Evolutionary conservation across 1,140 invertebrate species (phyloP).

Genomic region (Drosophila navojoa): DNA sequence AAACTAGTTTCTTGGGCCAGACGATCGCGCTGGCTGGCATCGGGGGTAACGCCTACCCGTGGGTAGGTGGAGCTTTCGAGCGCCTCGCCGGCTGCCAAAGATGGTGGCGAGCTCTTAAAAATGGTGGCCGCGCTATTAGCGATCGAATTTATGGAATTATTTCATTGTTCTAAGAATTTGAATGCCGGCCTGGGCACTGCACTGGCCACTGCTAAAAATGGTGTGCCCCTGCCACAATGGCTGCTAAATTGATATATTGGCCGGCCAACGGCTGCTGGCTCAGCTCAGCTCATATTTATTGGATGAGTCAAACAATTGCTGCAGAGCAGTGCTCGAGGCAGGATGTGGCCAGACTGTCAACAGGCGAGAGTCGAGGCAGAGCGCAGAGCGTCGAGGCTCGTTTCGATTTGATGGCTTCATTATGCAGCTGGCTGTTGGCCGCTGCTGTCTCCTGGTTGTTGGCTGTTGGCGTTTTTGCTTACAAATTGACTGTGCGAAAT

Average conservation of each 20-base stretch:
- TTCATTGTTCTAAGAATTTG: constrained; percentile 82
- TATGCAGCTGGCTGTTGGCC: constrained; percentile 56
- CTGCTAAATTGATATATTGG: constrained; percentile 67
- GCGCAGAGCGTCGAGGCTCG: constrained; percentile 14
- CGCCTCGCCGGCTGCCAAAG: constrained; percentile 45
- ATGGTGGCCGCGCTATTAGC: constrained; percentile 72
- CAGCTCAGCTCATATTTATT: constrained; percentile 64
- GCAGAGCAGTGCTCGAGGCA: not conserved
- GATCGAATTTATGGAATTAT: constrained; percentile 82
- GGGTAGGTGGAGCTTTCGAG: constrained; percentile 74
- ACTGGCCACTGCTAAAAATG: constrained; percentile 54
- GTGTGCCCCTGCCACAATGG: constrained; percentile 53
- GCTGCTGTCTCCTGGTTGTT: constrained; percentile 14
- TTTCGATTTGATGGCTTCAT: constrained; percentile 71
- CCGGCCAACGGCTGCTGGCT: not conserved
- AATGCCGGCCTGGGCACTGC: constrained; percentile 51
- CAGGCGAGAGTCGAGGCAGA: not conserved
- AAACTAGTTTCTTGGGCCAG: constrained; percentile 63
- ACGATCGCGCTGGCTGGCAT: constrained; percentile 40
- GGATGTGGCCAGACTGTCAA: constrained; percentile 22
- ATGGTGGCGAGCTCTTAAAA: constrained; percentile 63
- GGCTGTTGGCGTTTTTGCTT: constrained; percentile 63
- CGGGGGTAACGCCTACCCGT: constrained; percentile 59
- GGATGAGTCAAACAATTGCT: constrained; percentile 55
- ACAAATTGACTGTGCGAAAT: constrained; percentile 74